These are phyloP conservation scores for Drosophila prosaltans DNA, from an alignment of 1,140 invertebrate genomes.

Conservation along the genomic window DNA sequence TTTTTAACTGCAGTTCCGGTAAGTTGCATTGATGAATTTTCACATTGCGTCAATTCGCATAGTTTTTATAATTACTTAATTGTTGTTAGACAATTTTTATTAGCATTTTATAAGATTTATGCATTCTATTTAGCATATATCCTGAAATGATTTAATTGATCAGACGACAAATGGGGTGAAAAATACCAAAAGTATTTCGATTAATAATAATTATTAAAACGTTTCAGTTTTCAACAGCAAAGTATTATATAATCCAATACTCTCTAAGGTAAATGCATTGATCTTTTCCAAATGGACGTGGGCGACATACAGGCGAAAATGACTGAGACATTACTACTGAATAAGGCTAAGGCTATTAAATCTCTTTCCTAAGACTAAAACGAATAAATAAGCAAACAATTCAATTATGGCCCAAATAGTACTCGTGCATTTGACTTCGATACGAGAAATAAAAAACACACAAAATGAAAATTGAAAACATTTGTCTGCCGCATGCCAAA, in stretches of 20 bases:
- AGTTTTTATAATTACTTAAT: conserved; percentile 70
- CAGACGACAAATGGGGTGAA: conserved; percentile 1
- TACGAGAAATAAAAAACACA: conserved; percentile 4
- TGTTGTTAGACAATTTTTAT: conserved; percentile 51
- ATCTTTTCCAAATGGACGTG: background rate
- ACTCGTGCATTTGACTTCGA: conserved; percentile 20
- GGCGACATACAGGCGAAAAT: background rate
- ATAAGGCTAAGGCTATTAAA: conserved; percentile 64
- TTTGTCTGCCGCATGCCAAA: conserved; percentile 8
- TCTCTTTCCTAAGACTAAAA: conserved; percentile 38
- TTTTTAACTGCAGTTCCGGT: conserved; percentile 76
- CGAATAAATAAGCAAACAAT: conserved; percentile 40
- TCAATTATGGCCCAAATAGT: conserved; percentile 42
- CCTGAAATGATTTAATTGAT: conserved; percentile 54
- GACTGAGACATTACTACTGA: background rate
- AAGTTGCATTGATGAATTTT: conserved; percentile 42
- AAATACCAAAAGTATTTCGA: background rate
- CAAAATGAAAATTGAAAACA: conserved; percentile 6
- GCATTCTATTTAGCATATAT: conserved; percentile 39
- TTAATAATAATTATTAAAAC: background rate
- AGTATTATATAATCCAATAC: background rate
- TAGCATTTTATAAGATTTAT: conserved; percentile 61
- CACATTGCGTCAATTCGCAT: conserved; percentile 50
- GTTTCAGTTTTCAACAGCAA: background rate
- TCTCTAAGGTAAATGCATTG: background rate